Conservation (phyloP, 2,888 invertebrate genomes). For the Malachius bipustulatus region DNA sequence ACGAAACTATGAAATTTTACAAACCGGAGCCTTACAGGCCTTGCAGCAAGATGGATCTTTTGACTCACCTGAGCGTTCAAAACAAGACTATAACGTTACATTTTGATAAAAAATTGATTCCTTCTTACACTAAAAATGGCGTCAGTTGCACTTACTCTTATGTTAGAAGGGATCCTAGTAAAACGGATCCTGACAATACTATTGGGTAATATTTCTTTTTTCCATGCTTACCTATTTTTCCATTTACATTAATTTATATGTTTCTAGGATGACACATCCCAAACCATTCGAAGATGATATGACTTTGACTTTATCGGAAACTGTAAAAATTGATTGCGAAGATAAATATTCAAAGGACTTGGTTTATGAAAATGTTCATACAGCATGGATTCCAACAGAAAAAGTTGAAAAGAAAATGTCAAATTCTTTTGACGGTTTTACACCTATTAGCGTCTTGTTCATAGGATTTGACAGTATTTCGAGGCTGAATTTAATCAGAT, state of each 20-base stretch:
- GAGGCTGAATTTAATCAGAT: conserved; percentile 59
- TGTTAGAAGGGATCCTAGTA: conserved; percentile 21
- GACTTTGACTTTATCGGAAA: too few relatives aligned
- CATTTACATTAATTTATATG: too few relatives aligned
- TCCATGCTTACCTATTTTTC: not conserved
- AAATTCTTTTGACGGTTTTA: conserved; percentile 17
- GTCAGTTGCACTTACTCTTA: conserved; percentile 28
- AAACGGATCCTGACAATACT: conserved; percentile 23
- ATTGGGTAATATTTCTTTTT: conserved; percentile 22
- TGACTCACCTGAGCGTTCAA: conserved; percentile 29
- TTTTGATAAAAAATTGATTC: conserved; percentile 26
- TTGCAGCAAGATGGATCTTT: conserved; percentile 37
- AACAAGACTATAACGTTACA: conserved; percentile 29
- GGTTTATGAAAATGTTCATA: conserved; percentile 45
- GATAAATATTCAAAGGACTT: conserved; percentile 20
- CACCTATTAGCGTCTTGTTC: conserved; percentile 55
- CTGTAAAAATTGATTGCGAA: too few relatives aligned
- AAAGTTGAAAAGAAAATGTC: conserved; percentile 20
- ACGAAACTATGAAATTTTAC: conserved; percentile 42
- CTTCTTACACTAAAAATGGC: conserved; percentile 25
- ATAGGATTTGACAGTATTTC: conserved; percentile 81
- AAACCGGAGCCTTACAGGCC: conserved; percentile 41
- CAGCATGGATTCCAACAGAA: conserved; percentile 32
- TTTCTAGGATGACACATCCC: conserved; percentile 9
- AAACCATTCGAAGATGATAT: conserved; percentile 8